A percentile compares a stretch with the other conserved stretches of the same genome.
Conservation (phyloP, 1,140 invertebrate genomes). For the Rhizoglyphus robini region DNA sequence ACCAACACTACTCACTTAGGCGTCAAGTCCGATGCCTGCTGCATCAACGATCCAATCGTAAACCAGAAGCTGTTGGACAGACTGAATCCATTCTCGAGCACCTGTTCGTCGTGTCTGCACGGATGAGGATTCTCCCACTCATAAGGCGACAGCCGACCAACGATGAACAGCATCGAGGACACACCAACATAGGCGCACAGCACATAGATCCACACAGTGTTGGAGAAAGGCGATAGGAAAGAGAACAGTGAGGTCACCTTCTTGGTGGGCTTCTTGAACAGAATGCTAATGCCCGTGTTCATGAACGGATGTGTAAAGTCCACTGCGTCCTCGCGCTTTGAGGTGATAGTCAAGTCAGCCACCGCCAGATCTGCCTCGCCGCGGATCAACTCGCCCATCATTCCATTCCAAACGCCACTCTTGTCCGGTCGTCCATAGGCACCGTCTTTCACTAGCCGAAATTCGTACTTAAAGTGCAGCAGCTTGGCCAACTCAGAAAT, state of each 20-base stretch:
- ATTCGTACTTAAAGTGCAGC: slow-evolving; percentile 57
- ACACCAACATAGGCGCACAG: slow-evolving; percentile 82
- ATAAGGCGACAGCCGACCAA: slow-evolving; percentile 81
- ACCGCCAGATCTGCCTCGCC: slow-evolving; percentile 70
- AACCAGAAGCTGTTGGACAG: slow-evolving; percentile 57
- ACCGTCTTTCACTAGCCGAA: slow-evolving; percentile 41
- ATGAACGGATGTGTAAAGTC: slow-evolving; percentile 93
- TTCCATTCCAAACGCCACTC: slow-evolving; percentile 35
- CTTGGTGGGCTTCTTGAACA: slow-evolving; percentile 47
- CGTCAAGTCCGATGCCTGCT: slow-evolving; percentile 69
- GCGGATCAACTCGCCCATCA: slow-evolving; percentile 31
- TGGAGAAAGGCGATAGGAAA: slow-evolving; percentile 77
- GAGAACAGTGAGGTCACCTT: slow-evolving; percentile 82
- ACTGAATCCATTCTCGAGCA: slow-evolving; percentile 57
- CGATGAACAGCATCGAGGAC: slow-evolving; percentile 73
- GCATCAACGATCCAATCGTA: slow-evolving; percentile 82
- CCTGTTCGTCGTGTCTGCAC: slow-evolving; percentile 56
- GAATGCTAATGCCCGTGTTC: slow-evolving; percentile 58
- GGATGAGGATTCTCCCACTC: slow-evolving; percentile 67
- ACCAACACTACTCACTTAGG: slow-evolving; percentile 31
- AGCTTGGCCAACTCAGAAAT: slow-evolving; percentile 48
- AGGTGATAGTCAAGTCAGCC: slow-evolving; percentile 84
- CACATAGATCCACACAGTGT: slow-evolving; percentile 94
- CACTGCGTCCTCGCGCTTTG: slow-evolving; percentile 70
- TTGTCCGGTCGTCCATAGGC: slow-evolving; percentile 33